phyloP scores from a whole-genome alignment of 2,113 vertebrate species.

The Abramis brama region DNA sequence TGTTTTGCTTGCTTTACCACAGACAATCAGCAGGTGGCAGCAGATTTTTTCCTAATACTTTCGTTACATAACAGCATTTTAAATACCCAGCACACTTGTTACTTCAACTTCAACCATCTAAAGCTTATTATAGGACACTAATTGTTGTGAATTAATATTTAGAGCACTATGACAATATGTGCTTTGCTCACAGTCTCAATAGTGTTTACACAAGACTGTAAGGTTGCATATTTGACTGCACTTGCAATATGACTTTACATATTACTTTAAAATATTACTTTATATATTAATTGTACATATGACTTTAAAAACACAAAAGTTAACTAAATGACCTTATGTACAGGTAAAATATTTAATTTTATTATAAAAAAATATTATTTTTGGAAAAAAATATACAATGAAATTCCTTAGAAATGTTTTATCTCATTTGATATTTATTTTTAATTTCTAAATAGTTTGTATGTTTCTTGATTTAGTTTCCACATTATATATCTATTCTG shows the following conservation, averaged over 20 bases:
- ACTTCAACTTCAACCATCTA: not conserved
- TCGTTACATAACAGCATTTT: not conserved
- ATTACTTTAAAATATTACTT: not conserved
- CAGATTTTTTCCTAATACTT: not conserved
- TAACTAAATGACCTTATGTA: not conserved
- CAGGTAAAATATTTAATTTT: not conserved
- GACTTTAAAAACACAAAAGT: too few species aligned
- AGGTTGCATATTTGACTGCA: not conserved
- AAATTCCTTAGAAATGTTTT: not conserved
- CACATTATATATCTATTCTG: not conserved
- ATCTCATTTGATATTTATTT: not conserved
- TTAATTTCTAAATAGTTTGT: not conserved
- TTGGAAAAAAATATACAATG: not conserved
- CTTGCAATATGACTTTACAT: not conserved
- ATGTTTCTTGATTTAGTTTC: not conserved
- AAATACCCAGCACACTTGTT: not conserved
- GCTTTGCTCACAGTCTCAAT: not conserved
- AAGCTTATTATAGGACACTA: not conserved
- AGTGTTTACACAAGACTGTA: not conserved
- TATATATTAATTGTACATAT: too few species aligned
- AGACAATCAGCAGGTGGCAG: conserved; percentile 40
- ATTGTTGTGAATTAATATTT: not conserved
- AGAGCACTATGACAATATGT: not conserved
- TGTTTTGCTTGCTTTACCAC: not conserved
- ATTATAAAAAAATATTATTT: not conserved